A percentile compares a stretch with the other conserved stretches of the same genome.
Evolutionary conservation across 2,888 invertebrate species (phyloP).

Genomic region (Hemicrepidius hirtus): DNA sequence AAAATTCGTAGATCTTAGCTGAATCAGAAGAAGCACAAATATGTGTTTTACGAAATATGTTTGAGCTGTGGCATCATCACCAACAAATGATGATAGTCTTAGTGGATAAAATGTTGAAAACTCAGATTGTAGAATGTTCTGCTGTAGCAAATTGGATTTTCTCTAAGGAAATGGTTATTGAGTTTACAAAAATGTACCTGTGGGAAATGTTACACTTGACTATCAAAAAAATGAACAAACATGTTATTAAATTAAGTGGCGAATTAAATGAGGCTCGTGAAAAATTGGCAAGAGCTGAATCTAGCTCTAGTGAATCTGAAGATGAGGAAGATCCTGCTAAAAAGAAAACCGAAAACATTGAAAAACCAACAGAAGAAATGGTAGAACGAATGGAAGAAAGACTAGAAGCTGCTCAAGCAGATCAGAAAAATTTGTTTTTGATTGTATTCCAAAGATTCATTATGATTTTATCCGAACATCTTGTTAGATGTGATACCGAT

Average conservation of each 20-base stretch:
- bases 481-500: constrained; percentile 94
- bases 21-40: constrained; percentile 97
- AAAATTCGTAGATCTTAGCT: constrained; percentile 82
- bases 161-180: constrained; percentile 92
- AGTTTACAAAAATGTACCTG: constrained; percentile 94
- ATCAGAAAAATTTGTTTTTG: constrained; percentile 96
- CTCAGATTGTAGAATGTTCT: constrained; percentile 96
- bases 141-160: constrained; percentile 99
- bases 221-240: constrained; percentile 97
- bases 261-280: constrained; percentile 92
- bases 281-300: constrained; percentile 88
- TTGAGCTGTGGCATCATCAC: constrained; percentile 96
- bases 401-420: constrained; percentile 94
- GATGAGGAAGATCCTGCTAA: constrained; percentile 76
- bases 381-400: constrained; percentile 97
- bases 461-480: constrained; percentile 97
- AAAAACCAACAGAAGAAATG: constrained; percentile 85
- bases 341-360: constrained; percentile 71
- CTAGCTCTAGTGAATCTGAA: constrained; percentile 87
- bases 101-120: constrained; percentile 97
- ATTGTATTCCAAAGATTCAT: constrained; percentile 99
- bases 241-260: constrained; percentile 88
- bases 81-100: constrained; percentile 98
- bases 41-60: constrained; percentile 92
- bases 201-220: constrained; percentile 98